Conservation (phyloP, 2,888 invertebrate species). For the Tetrapedia diversipes region DNA sequence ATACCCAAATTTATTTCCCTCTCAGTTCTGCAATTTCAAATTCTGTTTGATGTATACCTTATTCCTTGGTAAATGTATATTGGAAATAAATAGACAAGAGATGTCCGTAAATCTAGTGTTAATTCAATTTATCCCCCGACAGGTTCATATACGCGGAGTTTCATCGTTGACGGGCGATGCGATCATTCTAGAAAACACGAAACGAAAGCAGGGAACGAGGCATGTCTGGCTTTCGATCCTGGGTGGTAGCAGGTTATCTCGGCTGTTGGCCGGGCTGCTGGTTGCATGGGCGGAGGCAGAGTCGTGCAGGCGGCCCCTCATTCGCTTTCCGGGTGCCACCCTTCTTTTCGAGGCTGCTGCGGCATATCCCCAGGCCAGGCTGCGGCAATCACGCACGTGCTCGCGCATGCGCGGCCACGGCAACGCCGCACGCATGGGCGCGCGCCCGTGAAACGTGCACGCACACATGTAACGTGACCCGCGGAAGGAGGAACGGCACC, state of each 20-base stretch:
- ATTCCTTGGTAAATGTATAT: too few species aligned
- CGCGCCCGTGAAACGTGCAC: conserved; percentile 35
- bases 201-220: conserved; percentile 24
- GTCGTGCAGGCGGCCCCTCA: conserved; percentile 76
- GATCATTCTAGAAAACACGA: conserved; percentile 11
- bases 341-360: conserved; percentile 72
- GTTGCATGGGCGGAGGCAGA: conserved; percentile 80
- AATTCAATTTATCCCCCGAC: too few species aligned
- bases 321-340: conserved; percentile 80
- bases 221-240: conserved; percentile 59
- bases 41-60: too few species aligned
- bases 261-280: conserved; percentile 65
- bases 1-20: too few species aligned
- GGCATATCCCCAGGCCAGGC: conserved; percentile 65
- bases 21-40: too few species aligned
- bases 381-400: conserved; percentile 69
- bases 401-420: conserved; percentile 67
- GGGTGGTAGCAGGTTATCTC: conserved; percentile 66
- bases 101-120: too few species aligned
- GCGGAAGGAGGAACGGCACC: background rate
- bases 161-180: too few species aligned
- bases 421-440: conserved; percentile 63
- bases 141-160: too few species aligned
- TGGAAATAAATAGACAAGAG: too few species aligned
- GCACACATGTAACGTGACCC: too few species aligned